Evolutionary conservation across 1,140 invertebrate species (phyloP).

Genomic region (Grapholita molesta): DNA sequence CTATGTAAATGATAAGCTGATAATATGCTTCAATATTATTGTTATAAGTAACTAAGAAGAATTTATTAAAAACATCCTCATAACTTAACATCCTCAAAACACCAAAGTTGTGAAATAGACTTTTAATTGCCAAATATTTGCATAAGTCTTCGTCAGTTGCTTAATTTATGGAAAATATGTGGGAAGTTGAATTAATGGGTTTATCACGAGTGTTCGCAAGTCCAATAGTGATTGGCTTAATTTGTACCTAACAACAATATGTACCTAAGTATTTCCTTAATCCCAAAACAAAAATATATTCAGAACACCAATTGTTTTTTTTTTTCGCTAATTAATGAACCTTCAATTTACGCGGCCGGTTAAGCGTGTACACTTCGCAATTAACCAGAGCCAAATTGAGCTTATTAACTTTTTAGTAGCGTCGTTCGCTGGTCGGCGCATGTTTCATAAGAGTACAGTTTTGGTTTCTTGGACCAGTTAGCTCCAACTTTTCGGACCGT

Average conservation of each 20-base stretch:
- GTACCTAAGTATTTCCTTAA: not conserved
- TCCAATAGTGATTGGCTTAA: not conserved
- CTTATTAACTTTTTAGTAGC: conserved; percentile 16
- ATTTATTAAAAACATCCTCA: not conserved
- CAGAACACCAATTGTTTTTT: not conserved
- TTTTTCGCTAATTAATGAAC: not conserved
- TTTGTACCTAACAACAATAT: not conserved
- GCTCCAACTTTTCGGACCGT: conserved; percentile 65
- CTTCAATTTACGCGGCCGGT: not conserved
- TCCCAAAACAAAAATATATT: not conserved
- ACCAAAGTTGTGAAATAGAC: conserved; percentile 5
- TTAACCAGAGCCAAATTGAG: conserved; percentile 7
- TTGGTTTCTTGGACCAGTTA: conserved; percentile 65
- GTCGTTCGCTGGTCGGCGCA: not conserved
- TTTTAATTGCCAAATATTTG: conserved; percentile 10
- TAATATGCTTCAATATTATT: too few species aligned
- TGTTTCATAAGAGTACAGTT: conserved; percentile 33
- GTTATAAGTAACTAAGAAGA: too few species aligned
- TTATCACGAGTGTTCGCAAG: not conserved
- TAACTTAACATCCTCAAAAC: not conserved
- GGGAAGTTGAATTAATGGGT: not conserved
- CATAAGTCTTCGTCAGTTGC: not conserved
- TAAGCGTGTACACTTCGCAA: conserved; percentile 4
- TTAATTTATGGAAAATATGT: conserved; percentile 15
- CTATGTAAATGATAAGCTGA: too few species aligned